Conservation (phyloP, 2,113 vertebrate genomes). For the Aplodontia rufa region DNA sequence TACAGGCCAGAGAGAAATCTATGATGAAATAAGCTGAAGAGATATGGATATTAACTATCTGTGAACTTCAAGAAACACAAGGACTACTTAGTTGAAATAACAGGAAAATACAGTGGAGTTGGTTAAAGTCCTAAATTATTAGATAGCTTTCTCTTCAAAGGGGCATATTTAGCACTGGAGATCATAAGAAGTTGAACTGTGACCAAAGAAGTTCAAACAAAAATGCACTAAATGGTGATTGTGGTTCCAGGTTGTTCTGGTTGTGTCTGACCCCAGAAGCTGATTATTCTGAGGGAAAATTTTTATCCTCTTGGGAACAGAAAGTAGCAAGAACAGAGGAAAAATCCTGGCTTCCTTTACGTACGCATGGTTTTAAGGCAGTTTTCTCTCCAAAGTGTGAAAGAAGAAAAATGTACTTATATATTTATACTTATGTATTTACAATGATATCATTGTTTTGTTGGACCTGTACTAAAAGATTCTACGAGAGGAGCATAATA, state of each 20-base stretch:
- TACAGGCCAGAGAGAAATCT: background rate
- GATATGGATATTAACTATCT: background rate
- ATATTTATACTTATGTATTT: background rate
- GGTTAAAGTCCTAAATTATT: background rate
- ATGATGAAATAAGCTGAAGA: background rate
- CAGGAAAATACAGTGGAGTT: background rate
- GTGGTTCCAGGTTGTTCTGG: fast-evolving
- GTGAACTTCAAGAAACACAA: background rate
- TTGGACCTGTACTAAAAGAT: background rate
- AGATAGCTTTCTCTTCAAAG: background rate
- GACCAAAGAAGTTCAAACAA: background rate
- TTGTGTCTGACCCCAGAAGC: background rate
- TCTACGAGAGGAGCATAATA: background rate
- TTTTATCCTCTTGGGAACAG: background rate
- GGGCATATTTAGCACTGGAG: background rate
- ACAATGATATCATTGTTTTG: background rate
- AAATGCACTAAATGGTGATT: background rate
- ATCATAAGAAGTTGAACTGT: background rate
- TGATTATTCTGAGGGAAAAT: background rate
- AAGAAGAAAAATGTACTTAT: background rate
- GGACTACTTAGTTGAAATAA: background rate
- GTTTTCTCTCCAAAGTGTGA: background rate
- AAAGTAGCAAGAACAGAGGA: background rate
- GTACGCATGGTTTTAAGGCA: background rate
- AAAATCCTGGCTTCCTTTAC: background rate